Conservation (phyloP, 1,140 invertebrate species). For the Plodia interpunctella region DNA sequence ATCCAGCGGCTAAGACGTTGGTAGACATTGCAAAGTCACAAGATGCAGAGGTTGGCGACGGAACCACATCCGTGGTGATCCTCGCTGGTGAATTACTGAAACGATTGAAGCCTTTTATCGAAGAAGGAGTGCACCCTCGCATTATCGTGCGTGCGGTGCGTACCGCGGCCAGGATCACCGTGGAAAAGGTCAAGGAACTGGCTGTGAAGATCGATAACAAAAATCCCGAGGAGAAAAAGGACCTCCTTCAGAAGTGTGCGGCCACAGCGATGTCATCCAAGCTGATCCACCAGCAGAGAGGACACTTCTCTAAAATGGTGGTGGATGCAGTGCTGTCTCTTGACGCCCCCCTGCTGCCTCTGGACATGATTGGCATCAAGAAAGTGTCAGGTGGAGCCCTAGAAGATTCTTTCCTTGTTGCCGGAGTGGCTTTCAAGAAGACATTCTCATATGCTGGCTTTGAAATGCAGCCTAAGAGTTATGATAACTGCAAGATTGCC, state of each 20-base stretch:
- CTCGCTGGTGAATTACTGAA: constrained; percentile 97
- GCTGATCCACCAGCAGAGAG: constrained; percentile 95
- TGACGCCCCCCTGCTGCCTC: constrained; percentile 92
- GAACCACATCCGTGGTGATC: constrained; percentile 97
- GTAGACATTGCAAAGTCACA: constrained; percentile 99
- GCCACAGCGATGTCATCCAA: constrained; percentile 98
- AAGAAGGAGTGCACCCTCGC: constrained; percentile 97
- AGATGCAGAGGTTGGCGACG: constrained; percentile 99
- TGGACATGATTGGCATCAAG: constrained; percentile 99
- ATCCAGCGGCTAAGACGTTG: constrained; percentile 97
- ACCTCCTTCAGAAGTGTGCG: constrained; percentile 95
- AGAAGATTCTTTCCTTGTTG: constrained; percentile 94
- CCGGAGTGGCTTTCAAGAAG: constrained; percentile 99
- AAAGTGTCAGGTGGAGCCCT: constrained; percentile 97
- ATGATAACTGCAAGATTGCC: constrained; percentile 95
- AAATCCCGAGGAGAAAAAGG: constrained; percentile 67
- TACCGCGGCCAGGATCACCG: constrained; percentile 87
- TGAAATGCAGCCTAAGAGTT: constrained; percentile 99
- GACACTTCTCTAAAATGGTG: constrained; percentile 97
- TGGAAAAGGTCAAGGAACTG: constrained; percentile 91
- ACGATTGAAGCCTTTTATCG: constrained; percentile 95
- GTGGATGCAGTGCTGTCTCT: constrained; percentile 97
- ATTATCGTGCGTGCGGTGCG: constrained; percentile 93
- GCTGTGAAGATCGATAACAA: constrained; percentile 88
- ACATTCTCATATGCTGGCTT: constrained; percentile 99